Base-by-base conservation (phyloP, 30 jellyfish, hydroid and myxozoan species). In the Hydra vulgaris region DNA sequence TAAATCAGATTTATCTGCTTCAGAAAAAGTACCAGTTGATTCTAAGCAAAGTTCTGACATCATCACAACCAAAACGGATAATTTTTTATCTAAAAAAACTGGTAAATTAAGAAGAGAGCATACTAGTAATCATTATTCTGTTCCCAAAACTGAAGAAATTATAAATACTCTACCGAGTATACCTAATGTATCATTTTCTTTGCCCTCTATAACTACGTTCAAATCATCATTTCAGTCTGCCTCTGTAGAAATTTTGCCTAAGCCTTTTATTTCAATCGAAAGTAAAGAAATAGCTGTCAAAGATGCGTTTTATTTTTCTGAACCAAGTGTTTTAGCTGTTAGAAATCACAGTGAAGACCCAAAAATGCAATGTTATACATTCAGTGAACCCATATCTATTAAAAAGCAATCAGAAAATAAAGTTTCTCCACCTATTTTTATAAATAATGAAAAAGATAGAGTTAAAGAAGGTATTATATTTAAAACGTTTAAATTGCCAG, bases 31-130 rank as follows among this genome's bases (percentile, higher is more conserved):
- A n/a, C 8, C 8, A 20, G 12, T 3, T 40, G 61, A 40, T 3
- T 3, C 12, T 40, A 7, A 68, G 75, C 25, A 3, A 3, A 8
- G 8, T n/a, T 20, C 27, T n/a, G 27, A 68, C 16, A 23, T 5
- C 25, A n/a, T 3, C 27, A n/a, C 75, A 3, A 1, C 75, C 7
- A 68, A 68, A 23, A 68, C 25, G 16, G 75, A 15, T 23, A 68
- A 68, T 15, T 68, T 16, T 23, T 68, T 68, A n/a, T n/a, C 75
- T 68, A 68, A 15, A 68, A 68, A 23, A 4, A n/a, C 15, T n/a
- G 26, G 73, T 15, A 90, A 90, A 71, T 85, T 90, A 82, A 90
- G 75, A 84, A 85, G 94, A 15, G 96, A 86, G 72, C 84, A 89
- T 7, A 82, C 84, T 0, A 67, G 27, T 23, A 20, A 15, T n/a